Percentiles rank a stretch among this genome's conserved stretches.
phyloP scores from a whole-genome alignment of 2,888 invertebrate species.

The Brachypterus glaber region DNA sequence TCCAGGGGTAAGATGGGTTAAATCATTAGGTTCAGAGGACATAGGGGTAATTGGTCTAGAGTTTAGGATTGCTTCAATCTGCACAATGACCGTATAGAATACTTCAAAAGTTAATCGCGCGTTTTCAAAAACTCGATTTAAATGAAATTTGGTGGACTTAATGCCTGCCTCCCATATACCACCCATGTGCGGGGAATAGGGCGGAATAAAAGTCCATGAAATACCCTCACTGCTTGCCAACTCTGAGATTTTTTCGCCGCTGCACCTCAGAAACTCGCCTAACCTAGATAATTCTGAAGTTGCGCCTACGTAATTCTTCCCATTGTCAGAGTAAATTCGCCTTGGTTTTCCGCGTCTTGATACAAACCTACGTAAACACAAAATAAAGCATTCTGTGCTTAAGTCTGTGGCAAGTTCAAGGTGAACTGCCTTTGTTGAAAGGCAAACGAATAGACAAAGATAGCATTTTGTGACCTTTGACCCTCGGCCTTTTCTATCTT shows the following conservation, averaged over 20 bases:
- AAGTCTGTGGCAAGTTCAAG: slow-evolving; percentile 7
- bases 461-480: slow-evolving; percentile 2
- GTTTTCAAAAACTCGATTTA: slow-evolving; percentile 13
- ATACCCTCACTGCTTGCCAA: slow-evolving; percentile 6
- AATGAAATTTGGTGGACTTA: slow-evolving; percentile 19
- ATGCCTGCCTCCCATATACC: slow-evolving; percentile 22
- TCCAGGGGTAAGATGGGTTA: slow-evolving; percentile 24
- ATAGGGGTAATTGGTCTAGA: slow-evolving; percentile 26
- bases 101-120: slow-evolving; percentile 17
- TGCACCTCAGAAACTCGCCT: slow-evolving; percentile 5
- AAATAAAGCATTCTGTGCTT: neutral
- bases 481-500: neutral
- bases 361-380: neutral
- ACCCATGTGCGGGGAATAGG: slow-evolving; percentile 20
- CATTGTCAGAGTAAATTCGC: slow-evolving; percentile 1
- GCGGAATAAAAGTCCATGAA: slow-evolving; percentile 19
- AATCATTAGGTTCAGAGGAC: slow-evolving; percentile 22
- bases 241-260: slow-evolving; percentile 3
- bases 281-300: slow-evolving; percentile 8
- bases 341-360: neutral
- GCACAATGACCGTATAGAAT: slow-evolving; percentile 18
- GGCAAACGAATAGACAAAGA: slow-evolving; percentile 3
- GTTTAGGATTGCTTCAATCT: slow-evolving; percentile 28
- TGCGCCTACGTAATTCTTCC: slow-evolving; percentile 1
- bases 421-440: slow-evolving; percentile 5